phyloP scores from a whole-genome alignment of 2,888 invertebrate genomes.

The Caenorhabditis doughertyi region DNA sequence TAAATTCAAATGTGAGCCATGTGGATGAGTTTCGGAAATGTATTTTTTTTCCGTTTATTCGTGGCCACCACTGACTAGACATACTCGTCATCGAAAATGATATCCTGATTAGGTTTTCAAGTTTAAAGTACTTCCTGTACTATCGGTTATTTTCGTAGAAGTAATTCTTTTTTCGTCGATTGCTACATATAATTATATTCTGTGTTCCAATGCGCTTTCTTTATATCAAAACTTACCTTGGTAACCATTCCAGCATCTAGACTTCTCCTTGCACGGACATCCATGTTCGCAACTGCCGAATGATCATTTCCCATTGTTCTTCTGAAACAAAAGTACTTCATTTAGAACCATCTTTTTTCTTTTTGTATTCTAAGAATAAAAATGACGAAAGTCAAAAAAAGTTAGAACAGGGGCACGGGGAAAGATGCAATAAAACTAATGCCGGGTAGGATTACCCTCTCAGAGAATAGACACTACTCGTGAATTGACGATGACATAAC shows the following conservation, averaged over 20 bases:
- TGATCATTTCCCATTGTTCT: constrained; percentile 63
- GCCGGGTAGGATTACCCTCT: constrained; percentile 45
- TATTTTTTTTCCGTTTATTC: too few relatives aligned
- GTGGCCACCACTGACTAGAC: too few relatives aligned
- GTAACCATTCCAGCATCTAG: constrained; percentile 60
- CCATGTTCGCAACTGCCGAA: constrained; percentile 47
- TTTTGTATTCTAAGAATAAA: background rate
- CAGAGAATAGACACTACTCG: constrained; percentile 30
- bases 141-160: too few relatives aligned
- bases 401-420: constrained; percentile 22
- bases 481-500: constrained; percentile 22
- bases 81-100: too few relatives aligned
- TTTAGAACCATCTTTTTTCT: background rate
- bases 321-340: constrained; percentile 9
- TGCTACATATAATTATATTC: too few relatives aligned
- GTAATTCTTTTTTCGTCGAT: too few relatives aligned
- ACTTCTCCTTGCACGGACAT: constrained; percentile 56
- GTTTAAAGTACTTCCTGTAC: too few relatives aligned
- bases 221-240: constrained; percentile 53
- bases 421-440: constrained; percentile 42
- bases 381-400: constrained; percentile 31
- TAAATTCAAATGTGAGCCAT: too few relatives aligned
- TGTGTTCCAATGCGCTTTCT: too few relatives aligned
- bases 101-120: too few relatives aligned
- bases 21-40: too few relatives aligned